Evolutionary conservation across 2,888 invertebrate genomes (phyloP).

Genomic region (Heliconius cydno): DNA sequence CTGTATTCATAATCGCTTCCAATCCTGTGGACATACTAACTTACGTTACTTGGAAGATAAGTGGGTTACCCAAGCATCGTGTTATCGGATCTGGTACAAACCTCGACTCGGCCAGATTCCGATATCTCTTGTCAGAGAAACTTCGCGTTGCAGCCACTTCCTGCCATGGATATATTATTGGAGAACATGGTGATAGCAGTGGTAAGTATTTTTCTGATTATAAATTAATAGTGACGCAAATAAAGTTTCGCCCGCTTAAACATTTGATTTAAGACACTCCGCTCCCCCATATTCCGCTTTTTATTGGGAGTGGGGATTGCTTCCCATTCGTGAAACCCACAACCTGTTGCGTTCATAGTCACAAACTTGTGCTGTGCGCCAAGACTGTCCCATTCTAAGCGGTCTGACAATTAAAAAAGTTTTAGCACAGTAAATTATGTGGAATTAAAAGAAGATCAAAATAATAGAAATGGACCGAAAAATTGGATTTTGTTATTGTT

Average conservation of each 20-base stretch:
- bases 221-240: not conserved
- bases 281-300: not conserved
- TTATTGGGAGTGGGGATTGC: too few species aligned
- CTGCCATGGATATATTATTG: constrained; percentile 96
- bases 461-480: too few species aligned
- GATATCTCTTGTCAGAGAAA: constrained; percentile 92
- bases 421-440: too few species aligned
- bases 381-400: too few species aligned
- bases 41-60: constrained; percentile 97
- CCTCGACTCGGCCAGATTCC: constrained; percentile 95
- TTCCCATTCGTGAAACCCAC: not conserved
- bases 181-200: constrained; percentile 96
- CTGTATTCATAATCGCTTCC: constrained; percentile 93
- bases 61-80: constrained; percentile 92
- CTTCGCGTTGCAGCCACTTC: constrained; percentile 92
- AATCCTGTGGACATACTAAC: constrained; percentile 97
- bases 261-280: not conserved
- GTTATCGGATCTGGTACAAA: constrained; percentile 97
- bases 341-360: not conserved
- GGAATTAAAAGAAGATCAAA: too few species aligned
- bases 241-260: too few species aligned
- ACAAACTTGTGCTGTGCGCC: not conserved
- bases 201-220: constrained; percentile 74
- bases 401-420: too few species aligned
- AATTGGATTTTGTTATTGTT: too few species aligned